Evolutionary conservation across 2,888 invertebrate genomes (phyloP).

Genomic region (Oligia latruncula): DNA sequence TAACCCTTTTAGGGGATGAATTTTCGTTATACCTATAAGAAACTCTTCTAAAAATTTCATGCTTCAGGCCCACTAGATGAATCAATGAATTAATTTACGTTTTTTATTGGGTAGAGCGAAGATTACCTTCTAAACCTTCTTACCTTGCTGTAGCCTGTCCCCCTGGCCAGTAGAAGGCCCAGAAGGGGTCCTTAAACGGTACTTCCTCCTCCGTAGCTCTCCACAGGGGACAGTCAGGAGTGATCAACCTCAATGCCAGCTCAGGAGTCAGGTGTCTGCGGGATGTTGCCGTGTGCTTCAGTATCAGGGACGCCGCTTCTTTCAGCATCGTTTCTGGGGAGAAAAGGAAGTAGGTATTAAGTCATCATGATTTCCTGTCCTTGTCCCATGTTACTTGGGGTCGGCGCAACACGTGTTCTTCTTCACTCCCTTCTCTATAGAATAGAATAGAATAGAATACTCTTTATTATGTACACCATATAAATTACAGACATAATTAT

Average conservation of each 20-base stretch:
- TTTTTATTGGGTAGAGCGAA: too few relatives aligned
- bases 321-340: constrained; percentile 72
- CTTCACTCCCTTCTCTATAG: too few relatives aligned
- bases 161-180: constrained; percentile 95
- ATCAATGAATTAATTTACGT: too few relatives aligned
- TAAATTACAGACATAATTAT: too few relatives aligned
- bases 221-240: constrained; percentile 91
- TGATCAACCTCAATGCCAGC: constrained; percentile 91
- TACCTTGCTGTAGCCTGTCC: constrained; percentile 93
- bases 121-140: not conserved
- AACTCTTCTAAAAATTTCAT: too few relatives aligned
- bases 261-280: constrained; percentile 92
- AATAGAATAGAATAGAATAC: too few relatives aligned
- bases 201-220: constrained; percentile 77
- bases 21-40: too few relatives aligned
- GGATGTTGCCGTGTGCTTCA: constrained; percentile 79
- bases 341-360: not conserved
- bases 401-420: too few relatives aligned
- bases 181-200: constrained; percentile 91
- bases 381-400: too few relatives aligned
- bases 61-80: too few relatives aligned
- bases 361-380: not conserved
- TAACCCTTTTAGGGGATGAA: too few relatives aligned
- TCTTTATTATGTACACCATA: too few relatives aligned
- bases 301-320: constrained; percentile 74